phyloP scores from a whole-genome alignment of 1,140 invertebrate species.

The Drosophila lini region DNA sequence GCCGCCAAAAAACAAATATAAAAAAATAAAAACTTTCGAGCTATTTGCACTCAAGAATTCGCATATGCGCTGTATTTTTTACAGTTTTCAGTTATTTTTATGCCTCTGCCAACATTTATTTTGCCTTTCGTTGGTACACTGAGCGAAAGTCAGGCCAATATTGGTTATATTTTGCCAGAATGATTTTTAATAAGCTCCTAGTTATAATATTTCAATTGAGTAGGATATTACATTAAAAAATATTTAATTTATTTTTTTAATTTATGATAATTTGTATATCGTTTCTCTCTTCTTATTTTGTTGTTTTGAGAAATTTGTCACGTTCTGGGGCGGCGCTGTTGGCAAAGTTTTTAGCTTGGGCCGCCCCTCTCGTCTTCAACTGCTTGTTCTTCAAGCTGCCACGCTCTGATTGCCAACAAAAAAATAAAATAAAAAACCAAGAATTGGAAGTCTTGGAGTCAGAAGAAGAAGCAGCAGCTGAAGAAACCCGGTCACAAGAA shows the following conservation, averaged over 20 bases:
- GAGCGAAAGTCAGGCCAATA: not conserved
- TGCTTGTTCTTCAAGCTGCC: constrained; percentile 30
- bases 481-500: constrained; percentile 41
- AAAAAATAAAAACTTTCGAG: constrained; percentile 1
- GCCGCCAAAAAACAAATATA: constrained; percentile 4
- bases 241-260: not conserved
- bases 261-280: not conserved
- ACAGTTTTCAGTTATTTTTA: constrained; percentile 71
- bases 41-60: constrained; percentile 62
- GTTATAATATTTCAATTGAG: not conserved
- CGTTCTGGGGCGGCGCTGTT: constrained; percentile 60
- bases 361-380: not conserved
- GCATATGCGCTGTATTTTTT: constrained; percentile 58
- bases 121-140: constrained; percentile 15
- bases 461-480: constrained; percentile 16
- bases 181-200: not conserved
- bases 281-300: not conserved
- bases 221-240: no score
- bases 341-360: constrained; percentile 36
- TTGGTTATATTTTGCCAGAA: not conserved
- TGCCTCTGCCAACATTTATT: constrained; percentile 49
- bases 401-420: constrained; percentile 58
- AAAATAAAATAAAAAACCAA: constrained; percentile 8
- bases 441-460: constrained; percentile 18
- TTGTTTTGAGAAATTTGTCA: constrained; percentile 73